A percentile compares a stretch with the other conserved stretches of the same genome.
Conservation (phyloP, 2,888 invertebrate species). For the Bimastos eiseni region DNA sequence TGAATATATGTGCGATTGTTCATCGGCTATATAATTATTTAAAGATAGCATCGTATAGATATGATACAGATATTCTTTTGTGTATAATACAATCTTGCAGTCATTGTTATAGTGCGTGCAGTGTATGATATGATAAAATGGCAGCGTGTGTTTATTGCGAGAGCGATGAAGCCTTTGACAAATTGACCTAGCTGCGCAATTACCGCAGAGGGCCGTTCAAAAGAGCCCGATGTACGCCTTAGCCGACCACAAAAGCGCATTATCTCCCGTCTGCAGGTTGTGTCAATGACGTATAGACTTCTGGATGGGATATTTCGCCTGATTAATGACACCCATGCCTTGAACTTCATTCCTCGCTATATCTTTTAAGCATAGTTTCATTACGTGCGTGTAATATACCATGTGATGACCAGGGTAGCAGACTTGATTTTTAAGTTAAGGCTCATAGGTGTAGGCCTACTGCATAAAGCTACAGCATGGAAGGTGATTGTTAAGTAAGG, state of each 20-base stretch:
- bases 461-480: too few relatives aligned
- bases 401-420: neutral
- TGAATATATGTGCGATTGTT: too few relatives aligned
- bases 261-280: constrained; percentile 13
- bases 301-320: neutral
- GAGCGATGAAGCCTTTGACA: neutral
- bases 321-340: neutral
- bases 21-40: too few relatives aligned
- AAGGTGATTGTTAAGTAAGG: neutral
- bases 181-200: neutral
- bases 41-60: too few relatives aligned
- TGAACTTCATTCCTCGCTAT: neutral
- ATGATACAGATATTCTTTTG: neutral
- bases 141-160: neutral
- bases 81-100: neutral
- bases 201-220: neutral
- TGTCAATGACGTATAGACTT: neutral
- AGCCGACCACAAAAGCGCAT: neutral
- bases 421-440: too few relatives aligned
- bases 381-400: neutral
- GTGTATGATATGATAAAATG: neutral
- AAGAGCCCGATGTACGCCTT: neutral
- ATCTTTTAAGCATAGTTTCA: neutral
- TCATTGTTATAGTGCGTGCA: neutral
- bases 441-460: too few relatives aligned